Evolutionary conservation across 2,113 vertebrate species (phyloP).

Genomic region (Condylura cristata): DNA sequence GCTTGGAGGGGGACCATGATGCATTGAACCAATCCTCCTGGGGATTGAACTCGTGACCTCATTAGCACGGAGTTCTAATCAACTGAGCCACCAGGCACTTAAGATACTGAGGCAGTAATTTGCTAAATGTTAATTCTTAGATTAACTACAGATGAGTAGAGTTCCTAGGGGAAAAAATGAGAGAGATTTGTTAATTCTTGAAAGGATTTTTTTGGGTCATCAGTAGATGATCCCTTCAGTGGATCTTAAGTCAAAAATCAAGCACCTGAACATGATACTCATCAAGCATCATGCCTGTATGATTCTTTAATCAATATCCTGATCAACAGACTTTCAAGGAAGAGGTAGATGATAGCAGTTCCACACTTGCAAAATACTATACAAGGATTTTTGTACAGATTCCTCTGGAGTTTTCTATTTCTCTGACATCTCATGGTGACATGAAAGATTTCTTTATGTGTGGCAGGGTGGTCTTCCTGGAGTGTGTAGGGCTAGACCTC

Average conservation of each 20-base stretch:
- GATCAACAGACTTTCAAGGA: background rate
- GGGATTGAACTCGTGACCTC: constrained; percentile 45
- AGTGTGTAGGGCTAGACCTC: background rate
- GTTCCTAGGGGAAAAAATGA: background rate
- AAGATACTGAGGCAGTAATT: constrained; percentile 38
- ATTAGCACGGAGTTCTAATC: constrained; percentile 62
- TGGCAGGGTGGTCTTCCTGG: background rate
- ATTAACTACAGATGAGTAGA: constrained; percentile 72
- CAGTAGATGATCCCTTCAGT: constrained; percentile 24
- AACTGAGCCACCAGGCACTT: constrained; percentile 35
- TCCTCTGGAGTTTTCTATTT: background rate
- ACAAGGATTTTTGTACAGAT: background rate
- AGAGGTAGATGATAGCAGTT: background rate
- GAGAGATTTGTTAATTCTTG: constrained; percentile 51
- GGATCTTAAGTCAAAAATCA: constrained; percentile 15
- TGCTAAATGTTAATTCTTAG: constrained; percentile 73
- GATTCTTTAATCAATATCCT: background rate
- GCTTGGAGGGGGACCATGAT: background rate
- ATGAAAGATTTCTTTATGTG: background rate
- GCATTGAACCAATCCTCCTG: background rate
- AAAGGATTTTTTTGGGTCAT: constrained; percentile 48
- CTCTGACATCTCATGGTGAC: background rate
- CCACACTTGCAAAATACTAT: background rate
- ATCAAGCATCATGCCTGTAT: background rate
- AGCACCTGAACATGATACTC: background rate